Evolutionary conservation across 92 coral and sea anemone genomes (phyloP).

Genomic region (Palythoa grandiflora): DNA sequence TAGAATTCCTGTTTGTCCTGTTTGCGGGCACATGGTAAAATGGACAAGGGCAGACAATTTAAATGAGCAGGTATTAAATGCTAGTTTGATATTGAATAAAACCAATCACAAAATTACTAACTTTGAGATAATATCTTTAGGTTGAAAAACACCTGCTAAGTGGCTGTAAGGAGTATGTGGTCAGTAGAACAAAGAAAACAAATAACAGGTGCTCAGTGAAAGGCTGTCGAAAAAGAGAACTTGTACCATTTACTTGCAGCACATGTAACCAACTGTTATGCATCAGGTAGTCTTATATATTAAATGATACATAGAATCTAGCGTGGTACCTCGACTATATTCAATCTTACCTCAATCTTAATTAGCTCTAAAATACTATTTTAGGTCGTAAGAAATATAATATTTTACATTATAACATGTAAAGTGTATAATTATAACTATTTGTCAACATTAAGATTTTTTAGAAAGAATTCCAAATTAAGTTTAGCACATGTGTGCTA

Average conservation of each 20-base stretch:
- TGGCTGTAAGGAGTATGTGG: conserved; percentile 91
- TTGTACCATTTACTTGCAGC: conserved; percentile 86
- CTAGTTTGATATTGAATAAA: neutral
- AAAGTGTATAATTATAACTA: no score
- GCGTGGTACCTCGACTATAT: no score
- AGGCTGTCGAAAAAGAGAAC: conserved; percentile 86
- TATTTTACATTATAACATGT: no score
- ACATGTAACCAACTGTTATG: conserved; percentile 88
- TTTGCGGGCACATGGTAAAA: conserved; percentile 88
- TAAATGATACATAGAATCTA: neutral
- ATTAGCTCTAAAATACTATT: no score
- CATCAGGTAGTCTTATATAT: conserved; percentile 74
- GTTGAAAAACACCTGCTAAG: conserved; percentile 90
- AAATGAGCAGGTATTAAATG: conserved; percentile 76
- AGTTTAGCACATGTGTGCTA: no score
- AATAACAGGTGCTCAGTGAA: conserved; percentile 83
- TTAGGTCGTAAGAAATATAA: no score
- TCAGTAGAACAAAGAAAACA: conserved; percentile 85
- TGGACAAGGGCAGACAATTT: conserved; percentile 82
- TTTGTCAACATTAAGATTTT: no score
- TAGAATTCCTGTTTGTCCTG: conserved; percentile 92
- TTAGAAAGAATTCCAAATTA: no score
- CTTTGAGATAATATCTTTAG: conserved; percentile 38
- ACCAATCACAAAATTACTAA: neutral
- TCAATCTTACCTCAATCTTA: no score